These are phyloP conservation scores for Noctua janthe DNA, from an alignment of 2,888 invertebrate species.

Conservation along the genomic window DNA sequence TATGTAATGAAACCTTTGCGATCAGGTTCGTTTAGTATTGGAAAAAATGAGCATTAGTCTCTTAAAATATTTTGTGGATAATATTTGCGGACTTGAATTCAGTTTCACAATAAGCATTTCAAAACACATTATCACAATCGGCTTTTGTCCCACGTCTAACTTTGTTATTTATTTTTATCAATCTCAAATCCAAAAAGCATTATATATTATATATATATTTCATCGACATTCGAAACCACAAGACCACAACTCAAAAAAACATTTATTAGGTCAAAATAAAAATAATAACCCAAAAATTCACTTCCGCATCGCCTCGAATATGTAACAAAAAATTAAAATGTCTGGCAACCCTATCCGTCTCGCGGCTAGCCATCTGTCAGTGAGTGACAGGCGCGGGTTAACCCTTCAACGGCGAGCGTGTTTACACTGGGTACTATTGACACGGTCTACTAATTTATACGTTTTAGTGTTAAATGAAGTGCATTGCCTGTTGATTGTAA, in stretches of 20 bases:
- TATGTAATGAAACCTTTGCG: background rate
- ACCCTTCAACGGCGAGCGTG: slow-evolving; percentile 67
- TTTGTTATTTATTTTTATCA: background rate
- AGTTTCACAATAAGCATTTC: background rate
- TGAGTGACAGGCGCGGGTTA: slow-evolving; percentile 71
- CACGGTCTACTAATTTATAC: slow-evolving; percentile 62
- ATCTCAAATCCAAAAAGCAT: background rate
- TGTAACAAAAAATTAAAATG: slow-evolving; percentile 60
- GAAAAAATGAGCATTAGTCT: background rate
- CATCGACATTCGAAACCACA: background rate
- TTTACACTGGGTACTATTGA: slow-evolving; percentile 67
- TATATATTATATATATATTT: background rate
- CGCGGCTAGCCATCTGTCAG: slow-evolving; percentile 78
- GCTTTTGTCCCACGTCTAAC: background rate
- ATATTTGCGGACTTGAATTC: background rate
- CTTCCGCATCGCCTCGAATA: slow-evolving; percentile 59
- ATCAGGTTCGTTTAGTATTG: background rate
- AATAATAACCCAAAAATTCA: slow-evolving; percentile 45
- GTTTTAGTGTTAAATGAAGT: slow-evolving; percentile 57
- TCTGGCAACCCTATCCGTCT: slow-evolving; percentile 72
- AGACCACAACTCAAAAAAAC: background rate
- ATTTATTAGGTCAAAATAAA: slow-evolving; percentile 50
- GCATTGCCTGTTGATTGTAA: slow-evolving; percentile 29
- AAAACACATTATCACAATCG: too few species aligned
- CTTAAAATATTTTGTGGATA: background rate